phyloP scores from a whole-genome alignment of 2,888 invertebrate genomes.

The Parnassius glacialis region DNA sequence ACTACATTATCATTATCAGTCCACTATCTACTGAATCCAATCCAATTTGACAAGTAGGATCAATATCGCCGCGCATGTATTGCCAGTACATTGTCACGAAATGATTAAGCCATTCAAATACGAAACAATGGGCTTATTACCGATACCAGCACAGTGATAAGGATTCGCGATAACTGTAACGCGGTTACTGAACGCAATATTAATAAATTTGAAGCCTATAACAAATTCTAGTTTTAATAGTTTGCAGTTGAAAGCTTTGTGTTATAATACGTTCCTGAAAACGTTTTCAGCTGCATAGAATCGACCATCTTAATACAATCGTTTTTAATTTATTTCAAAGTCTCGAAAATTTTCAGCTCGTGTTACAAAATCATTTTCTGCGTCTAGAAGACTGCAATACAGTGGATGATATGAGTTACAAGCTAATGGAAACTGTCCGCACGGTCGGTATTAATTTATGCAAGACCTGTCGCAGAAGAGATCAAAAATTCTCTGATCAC shows the following conservation, averaged over 20 bases:
- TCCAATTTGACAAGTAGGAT: slow-evolving; percentile 20
- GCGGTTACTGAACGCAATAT: neutral
- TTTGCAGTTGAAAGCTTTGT: neutral
- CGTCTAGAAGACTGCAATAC: too few species aligned
- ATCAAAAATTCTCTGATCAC: too few species aligned
- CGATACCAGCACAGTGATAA: slow-evolving; percentile 28
- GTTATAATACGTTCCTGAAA: too few species aligned
- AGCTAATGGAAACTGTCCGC: too few species aligned
- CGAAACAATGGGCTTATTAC: slow-evolving; percentile 44
- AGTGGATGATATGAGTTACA: too few species aligned
- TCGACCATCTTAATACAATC: too few species aligned
- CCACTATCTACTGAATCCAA: slow-evolving; percentile 10
- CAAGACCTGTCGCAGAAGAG: too few species aligned
- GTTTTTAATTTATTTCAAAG: too few species aligned
- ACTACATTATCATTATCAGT: neutral
- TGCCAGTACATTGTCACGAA: slow-evolving; percentile 34
- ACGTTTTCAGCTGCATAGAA: too few species aligned
- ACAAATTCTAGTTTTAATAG: neutral
- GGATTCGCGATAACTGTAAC: slow-evolving; percentile 5
- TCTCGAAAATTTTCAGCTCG: too few species aligned
- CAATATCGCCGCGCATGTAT: slow-evolving; percentile 6
- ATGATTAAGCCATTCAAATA: slow-evolving; percentile 45
- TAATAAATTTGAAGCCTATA: slow-evolving; percentile 2
- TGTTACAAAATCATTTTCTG: too few species aligned
- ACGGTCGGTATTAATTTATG: too few species aligned